Conservation (phyloP, 2,113 vertebrate species). For the Charina bottae region DNA sequence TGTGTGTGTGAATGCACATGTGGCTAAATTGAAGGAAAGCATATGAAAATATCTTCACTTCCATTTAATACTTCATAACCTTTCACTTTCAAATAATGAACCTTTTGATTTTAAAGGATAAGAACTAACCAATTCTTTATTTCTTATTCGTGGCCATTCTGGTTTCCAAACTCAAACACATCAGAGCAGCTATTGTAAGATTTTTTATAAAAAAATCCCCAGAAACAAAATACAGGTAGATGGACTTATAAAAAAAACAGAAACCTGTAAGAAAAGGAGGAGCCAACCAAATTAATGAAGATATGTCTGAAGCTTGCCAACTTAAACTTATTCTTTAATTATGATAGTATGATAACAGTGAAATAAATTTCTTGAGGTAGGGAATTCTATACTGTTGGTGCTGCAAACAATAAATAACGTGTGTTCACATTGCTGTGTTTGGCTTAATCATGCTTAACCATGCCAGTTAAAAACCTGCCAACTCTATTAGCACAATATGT, state of each 20-base stretch:
- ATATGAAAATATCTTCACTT: not conserved
- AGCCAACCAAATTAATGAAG: not conserved
- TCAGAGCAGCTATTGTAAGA: not conserved
- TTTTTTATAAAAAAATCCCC: not conserved
- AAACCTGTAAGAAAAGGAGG: not conserved
- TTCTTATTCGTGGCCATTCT: not conserved
- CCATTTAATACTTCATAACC: not conserved
- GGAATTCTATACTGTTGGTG: not conserved
- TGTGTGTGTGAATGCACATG: not conserved
- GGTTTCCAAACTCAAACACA: not conserved
- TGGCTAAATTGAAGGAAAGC: not conserved
- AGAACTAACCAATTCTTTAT: not conserved
- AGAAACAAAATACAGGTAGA: conserved; percentile 7
- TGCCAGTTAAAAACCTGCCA: not conserved
- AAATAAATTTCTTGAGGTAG: not conserved
- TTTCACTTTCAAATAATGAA: not conserved
- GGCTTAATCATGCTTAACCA: not conserved
- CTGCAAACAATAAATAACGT: not conserved
- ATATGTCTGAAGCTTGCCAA: not conserved
- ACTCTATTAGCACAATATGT: no score
- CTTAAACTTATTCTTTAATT: not conserved
- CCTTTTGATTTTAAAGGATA: not conserved
- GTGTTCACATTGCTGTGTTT: not conserved
- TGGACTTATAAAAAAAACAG: not conserved
- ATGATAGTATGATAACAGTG: not conserved